phyloP scores from a whole-genome alignment of 2,113 vertebrate species.

The Thunnus thynnus region DNA sequence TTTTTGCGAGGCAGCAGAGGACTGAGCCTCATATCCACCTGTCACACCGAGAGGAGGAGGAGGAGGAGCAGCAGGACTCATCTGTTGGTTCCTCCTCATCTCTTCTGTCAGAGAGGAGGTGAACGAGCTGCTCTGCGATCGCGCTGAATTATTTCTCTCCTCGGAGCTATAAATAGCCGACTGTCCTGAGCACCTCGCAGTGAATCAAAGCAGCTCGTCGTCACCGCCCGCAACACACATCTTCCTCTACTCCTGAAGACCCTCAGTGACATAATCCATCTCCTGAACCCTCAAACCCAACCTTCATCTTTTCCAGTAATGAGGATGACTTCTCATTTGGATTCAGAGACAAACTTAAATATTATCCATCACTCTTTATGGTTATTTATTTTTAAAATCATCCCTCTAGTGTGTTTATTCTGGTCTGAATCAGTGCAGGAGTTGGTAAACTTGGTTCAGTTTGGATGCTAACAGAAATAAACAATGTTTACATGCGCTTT shows the following conservation, averaged over 20 bases:
- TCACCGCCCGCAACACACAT: no score
- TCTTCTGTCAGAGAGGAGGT: slow-evolving; percentile 44
- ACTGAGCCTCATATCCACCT: slow-evolving; percentile 24
- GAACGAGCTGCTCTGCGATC: slow-evolving; percentile 56
- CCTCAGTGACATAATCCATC: neutral
- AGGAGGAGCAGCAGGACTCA: slow-evolving; percentile 3
- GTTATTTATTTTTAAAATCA: no score
- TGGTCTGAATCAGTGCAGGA: no score
- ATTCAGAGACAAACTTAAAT: no score
- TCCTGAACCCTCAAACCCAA: neutral
- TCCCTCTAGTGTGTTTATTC: no score
- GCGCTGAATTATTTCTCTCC: slow-evolving; percentile 69
- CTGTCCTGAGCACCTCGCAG: slow-evolving; percentile 16
- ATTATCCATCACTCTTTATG: no score
- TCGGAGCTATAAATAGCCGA: slow-evolving; percentile 58
- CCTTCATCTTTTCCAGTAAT: no score
- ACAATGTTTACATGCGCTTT: no score
- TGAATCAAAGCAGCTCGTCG: no score
- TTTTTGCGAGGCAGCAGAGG: neutral
- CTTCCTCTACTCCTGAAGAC: neutral
- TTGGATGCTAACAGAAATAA: no score
- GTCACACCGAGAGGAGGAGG: slow-evolving; percentile 6
- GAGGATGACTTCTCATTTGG: no score
- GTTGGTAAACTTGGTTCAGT: no score
- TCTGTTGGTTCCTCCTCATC: neutral